Conservation (phyloP, 2,888 invertebrate species). For the Cephus spinipes region DNA sequence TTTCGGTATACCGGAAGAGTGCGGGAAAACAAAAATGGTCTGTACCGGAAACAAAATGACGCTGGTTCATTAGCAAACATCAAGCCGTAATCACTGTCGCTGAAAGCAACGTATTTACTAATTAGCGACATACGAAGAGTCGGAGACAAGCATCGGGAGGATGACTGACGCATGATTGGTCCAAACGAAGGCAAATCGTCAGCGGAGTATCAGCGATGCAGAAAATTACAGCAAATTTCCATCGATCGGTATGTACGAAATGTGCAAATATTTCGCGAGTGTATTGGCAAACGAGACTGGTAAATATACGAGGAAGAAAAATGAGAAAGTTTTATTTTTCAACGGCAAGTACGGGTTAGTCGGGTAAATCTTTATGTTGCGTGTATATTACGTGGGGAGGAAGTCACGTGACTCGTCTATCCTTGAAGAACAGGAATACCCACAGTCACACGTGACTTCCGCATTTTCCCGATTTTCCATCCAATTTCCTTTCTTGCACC, state of each 20-base stretch:
- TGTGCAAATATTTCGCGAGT: background rate
- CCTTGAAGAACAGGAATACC: background rate
- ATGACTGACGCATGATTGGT: background rate
- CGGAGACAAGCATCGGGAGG: background rate
- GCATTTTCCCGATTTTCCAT: background rate
- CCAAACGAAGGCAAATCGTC: conserved; percentile 27
- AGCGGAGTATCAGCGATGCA: conserved; percentile 10
- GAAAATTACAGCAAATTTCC: background rate
- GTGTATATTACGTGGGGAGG: background rate
- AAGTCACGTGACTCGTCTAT: background rate
- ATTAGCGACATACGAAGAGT: conserved; percentile 30
- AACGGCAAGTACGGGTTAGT: background rate
- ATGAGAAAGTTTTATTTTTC: background rate
- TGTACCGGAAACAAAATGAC: background rate
- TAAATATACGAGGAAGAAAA: background rate
- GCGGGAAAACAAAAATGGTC: background rate
- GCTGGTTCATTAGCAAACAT: background rate
- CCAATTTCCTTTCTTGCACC: background rate
- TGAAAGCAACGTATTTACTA: conserved; percentile 31
- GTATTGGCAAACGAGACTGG: background rate
- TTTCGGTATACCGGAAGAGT: too few species aligned
- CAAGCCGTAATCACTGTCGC: background rate
- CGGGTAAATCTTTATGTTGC: background rate
- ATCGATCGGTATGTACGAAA: background rate
- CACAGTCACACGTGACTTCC: background rate